Conservation (phyloP, 2,888 invertebrate genomes). For the Aromia moschata region DNA sequence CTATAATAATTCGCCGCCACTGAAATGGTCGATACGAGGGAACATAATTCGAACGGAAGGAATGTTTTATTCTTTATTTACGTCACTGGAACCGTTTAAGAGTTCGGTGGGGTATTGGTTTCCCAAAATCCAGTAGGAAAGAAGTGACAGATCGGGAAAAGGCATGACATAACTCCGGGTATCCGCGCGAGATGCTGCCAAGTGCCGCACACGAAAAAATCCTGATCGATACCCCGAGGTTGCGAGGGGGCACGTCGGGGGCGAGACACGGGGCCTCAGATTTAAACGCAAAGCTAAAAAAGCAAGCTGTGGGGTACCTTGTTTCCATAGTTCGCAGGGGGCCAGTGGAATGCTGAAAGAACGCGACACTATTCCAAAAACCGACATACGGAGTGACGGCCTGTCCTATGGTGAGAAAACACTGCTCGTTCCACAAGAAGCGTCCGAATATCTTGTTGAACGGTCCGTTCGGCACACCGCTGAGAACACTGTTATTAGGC, state of each 20-base stretch:
- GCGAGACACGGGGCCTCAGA: not conserved
- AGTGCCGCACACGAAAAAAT: conserved; percentile 1
- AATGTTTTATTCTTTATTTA: conserved; percentile 21
- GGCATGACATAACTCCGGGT: not conserved
- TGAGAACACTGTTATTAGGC: conserved; percentile 58
- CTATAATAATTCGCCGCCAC: conserved; percentile 33
- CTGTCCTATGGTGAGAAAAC: conserved; percentile 57
- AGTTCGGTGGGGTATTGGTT: no score
- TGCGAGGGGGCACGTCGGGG: no score
- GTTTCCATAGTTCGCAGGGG: conserved; percentile 58
- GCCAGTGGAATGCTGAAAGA: conserved; percentile 54
- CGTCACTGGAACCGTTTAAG: not conserved
- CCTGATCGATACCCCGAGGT: no score
- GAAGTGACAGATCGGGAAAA: not conserved
- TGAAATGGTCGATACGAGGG: conserved; percentile 38
- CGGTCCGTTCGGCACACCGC: conserved; percentile 39
- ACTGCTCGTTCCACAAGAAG: conserved; percentile 59
- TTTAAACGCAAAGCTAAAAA: not conserved
- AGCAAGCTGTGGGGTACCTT: no score
- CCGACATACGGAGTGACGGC: conserved; percentile 60
- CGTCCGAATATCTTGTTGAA: conserved; percentile 52
- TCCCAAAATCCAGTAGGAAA: not conserved
- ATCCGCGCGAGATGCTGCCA: not conserved
- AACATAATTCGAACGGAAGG: conserved; percentile 31
- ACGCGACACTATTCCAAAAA: conserved; percentile 60